Percentiles rank a stretch among this genome's conserved stretches.
These are phyloP conservation scores for Sardina pilchardus DNA, from an alignment of 2,113 vertebrate species.

Conservation along the genomic window DNA sequence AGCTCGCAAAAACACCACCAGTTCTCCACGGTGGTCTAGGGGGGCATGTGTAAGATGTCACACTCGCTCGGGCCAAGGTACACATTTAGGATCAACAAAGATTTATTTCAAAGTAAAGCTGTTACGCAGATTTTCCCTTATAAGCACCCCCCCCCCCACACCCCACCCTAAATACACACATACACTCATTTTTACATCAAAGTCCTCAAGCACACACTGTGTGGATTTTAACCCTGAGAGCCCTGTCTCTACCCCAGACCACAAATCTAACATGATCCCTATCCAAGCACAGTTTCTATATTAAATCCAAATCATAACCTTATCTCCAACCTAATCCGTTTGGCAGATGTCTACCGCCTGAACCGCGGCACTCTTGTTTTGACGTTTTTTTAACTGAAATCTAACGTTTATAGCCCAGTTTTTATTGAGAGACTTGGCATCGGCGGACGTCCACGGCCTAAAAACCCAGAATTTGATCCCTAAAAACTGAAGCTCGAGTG, in stretches of 20 bases:
- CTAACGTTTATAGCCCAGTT: background rate
- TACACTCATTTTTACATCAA: background rate
- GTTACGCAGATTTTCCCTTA: background rate
- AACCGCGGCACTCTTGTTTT: background rate
- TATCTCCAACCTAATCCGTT: conserved; percentile 10
- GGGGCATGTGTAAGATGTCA: background rate
- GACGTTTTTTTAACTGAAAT: background rate
- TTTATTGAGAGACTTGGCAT: background rate
- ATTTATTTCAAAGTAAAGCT: background rate
- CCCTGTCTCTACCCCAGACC: background rate
- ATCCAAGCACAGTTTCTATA: background rate
- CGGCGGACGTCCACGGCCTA: background rate
- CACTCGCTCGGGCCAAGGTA: background rate
- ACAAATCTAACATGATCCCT: background rate
- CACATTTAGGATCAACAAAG: background rate
- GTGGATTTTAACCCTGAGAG: background rate
- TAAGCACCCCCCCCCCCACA: background rate
- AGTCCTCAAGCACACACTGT: background rate
- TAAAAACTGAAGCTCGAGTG: background rate
- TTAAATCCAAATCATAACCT: conserved; percentile 13
- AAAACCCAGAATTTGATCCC: background rate
- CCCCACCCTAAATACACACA: background rate
- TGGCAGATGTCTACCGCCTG: background rate
- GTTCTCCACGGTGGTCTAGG: background rate
- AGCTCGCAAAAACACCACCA: background rate